Evolutionary conservation across 2,888 invertebrate genomes (phyloP), one percentile per base, ranked within the genome.

Genomic region (Agrypnus murinus): DNA sequence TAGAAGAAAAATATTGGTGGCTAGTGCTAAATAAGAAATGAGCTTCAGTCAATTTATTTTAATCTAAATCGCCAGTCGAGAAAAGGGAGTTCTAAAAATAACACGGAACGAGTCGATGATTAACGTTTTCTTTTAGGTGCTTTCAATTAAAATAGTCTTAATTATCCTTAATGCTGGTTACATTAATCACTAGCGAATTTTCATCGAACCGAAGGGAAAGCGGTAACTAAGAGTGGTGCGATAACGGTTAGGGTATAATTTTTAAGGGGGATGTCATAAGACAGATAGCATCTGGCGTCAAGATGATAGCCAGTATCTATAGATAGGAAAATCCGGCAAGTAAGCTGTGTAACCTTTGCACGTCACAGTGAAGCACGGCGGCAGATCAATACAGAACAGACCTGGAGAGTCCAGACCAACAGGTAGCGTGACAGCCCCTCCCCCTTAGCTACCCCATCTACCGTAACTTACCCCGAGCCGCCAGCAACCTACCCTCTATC

Each of bases 401-500:
- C 77, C 79, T 79, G 78, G 78, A 79, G 79, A 79, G 77, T 72
- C 71, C 77, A 79, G 80, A 81, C 80, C 80, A 81, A 80, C 80
- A 81, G 80, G 80, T 81, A 79, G 80, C 80, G 80, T 81, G 80
- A 81, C 80, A 79, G 74, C 73, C 71, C 72, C 70, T 65, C 55
- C 76, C 74, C 74, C 71, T 17, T 43, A 53, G 32, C 63, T 32
- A 69, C 72, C 70, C 69, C 58, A 64, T 69, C 74, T 64, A 19
- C 63, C 40, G 63, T 67, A 65, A 70, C 62, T 68, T 71, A 65
- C 69, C 55, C 65, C 73, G 50, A 65, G 59, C 36, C 25, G 19
- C 70, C 67, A 45, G 34, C 65, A 65, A 70, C 65, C 60, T 65
- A 65, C 65, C 60, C 62, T 65, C 60, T 34, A 60, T 65, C 64